A percentile compares a stretch with the other conserved stretches of the same genome.
Evolutionary conservation across 37 sponge, comb jelly and placozoan genomes (phyloP).

Genomic region (Chondrosia reniformis): DNA sequence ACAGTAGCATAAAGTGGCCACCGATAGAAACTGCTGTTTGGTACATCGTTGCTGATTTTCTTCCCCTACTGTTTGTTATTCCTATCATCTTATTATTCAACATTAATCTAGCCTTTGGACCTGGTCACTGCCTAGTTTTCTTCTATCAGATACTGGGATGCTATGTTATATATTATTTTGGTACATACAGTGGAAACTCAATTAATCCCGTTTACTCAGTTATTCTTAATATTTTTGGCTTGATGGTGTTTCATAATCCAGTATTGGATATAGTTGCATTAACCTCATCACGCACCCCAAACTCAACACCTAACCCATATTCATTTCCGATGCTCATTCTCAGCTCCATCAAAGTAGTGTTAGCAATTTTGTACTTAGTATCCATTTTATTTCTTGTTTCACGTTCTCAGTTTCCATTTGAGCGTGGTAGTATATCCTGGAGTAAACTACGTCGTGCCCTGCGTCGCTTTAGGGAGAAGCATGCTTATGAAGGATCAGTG

Average conservation of each 20-base stretch:
- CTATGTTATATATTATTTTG: neutral
- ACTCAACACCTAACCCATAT: neutral
- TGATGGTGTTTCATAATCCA: neutral
- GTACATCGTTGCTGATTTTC: neutral
- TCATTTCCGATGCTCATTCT: too few species aligned
- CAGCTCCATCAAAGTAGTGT: neutral
- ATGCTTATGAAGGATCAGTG: neutral
- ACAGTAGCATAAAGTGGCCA: too few species aligned
- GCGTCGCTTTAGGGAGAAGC: slow-evolving; percentile 6
- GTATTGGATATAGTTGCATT: neutral
- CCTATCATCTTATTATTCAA: slow-evolving; percentile 13
- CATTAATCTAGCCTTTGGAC: slow-evolving; percentile 10
- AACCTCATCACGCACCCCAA: too few species aligned
- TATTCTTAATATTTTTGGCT: neutral
- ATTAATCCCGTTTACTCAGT: neutral
- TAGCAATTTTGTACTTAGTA: neutral
- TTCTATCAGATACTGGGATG: neutral
- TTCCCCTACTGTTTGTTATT: neutral
- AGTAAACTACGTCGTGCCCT: neutral
- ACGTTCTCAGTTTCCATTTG: neutral
- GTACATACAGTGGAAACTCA: neutral
- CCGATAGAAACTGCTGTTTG: too few species aligned
- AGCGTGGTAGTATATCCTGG: neutral
- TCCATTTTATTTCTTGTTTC: neutral
- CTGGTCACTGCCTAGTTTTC: slow-evolving; percentile 12